Conservation (phyloP, 2,888 invertebrate genomes). For the Polydesmus complanatus region DNA sequence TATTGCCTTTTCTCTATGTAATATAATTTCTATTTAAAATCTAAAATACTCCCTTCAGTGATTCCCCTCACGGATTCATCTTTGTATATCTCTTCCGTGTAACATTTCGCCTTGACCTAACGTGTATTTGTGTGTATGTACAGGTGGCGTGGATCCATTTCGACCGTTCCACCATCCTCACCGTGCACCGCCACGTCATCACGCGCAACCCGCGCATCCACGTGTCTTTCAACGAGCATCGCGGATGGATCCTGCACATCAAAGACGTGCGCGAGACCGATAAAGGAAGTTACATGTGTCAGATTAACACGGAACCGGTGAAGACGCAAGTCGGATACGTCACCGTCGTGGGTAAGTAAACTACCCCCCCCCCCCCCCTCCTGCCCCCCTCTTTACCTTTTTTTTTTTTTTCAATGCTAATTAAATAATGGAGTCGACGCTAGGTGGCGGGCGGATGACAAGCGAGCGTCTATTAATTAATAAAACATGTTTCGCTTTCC, state of each 20-base stretch:
- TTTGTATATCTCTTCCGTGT: background rate
- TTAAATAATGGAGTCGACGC: background rate
- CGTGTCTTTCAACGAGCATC: constrained; percentile 80
- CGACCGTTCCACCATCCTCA: constrained; percentile 81
- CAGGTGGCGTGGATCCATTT: constrained; percentile 95
- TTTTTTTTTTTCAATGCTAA: no score
- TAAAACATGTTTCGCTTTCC: background rate
- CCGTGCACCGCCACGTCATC: constrained; percentile 87
- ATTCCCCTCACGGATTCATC: background rate
- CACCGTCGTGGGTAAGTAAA: constrained; percentile 71
- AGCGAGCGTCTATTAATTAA: background rate
- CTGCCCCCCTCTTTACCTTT: no score
- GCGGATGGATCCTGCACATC: constrained; percentile 86
- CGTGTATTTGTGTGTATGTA: constrained; percentile 5
- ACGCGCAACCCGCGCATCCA: constrained; percentile 82
- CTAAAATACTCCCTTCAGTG: no score
- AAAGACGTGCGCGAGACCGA: constrained; percentile 82
- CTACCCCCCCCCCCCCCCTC: background rate
- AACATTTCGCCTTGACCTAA: background rate
- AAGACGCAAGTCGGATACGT: constrained; percentile 85
- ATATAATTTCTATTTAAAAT: no score
- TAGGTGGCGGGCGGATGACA: background rate
- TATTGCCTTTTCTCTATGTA: background rate
- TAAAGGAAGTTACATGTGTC: constrained; percentile 83
- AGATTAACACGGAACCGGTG: constrained; percentile 82